Base-by-base conservation (phyloP, 2,888 invertebrate species). In the Cepaea hortensis region DNA sequence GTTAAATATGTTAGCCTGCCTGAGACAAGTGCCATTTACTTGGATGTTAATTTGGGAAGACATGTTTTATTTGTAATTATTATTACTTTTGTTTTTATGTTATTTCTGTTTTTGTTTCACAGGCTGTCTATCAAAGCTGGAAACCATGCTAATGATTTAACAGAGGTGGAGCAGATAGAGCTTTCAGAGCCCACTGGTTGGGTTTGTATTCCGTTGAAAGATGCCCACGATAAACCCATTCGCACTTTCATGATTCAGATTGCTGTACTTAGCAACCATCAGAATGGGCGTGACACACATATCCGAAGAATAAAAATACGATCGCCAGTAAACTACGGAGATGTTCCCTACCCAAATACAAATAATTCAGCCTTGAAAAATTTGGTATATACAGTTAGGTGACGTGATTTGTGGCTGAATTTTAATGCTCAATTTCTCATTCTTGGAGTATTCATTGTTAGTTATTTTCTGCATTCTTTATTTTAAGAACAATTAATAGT, bases 251-350 rank as follows among this genome's bases (percentile, higher is more conserved):
- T 94, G 94, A 92, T 95, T 68, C 94, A 95, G 89, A 92, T 95
- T 61, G 94, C 94, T 6, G 93, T 94, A 0, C 82, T 86, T 5
- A 98, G 98, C 91, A 99, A 99, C 95, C 99, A 99, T 95, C 99
- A 99, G 94, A 99, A 99, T 95, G 99, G 99, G 5, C 95, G 99
- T 89, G 99, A 99, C 93, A 99, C 99, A 1, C 99, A 99, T 93
- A 97, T 99, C 96, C 96, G 99, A 85, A 98, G 98, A 95, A 98
- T 99, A 88, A 98, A 98, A 95, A 97, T 99, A 85, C 98, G 98
- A 94, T 98, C 98, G 81, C 98, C 98, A 0, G 96, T 93, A 1
- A 93, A 94, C 87, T 87, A 88, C 18, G 88, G 86, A 20, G 89
- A 90, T 85, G 85, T 89, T 6, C 85, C 88, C 9, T 86, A 86